Evolutionary conservation across 2,888 invertebrate genomes (phyloP).

Genomic region (Nematopogon swammerdamellus): DNA sequence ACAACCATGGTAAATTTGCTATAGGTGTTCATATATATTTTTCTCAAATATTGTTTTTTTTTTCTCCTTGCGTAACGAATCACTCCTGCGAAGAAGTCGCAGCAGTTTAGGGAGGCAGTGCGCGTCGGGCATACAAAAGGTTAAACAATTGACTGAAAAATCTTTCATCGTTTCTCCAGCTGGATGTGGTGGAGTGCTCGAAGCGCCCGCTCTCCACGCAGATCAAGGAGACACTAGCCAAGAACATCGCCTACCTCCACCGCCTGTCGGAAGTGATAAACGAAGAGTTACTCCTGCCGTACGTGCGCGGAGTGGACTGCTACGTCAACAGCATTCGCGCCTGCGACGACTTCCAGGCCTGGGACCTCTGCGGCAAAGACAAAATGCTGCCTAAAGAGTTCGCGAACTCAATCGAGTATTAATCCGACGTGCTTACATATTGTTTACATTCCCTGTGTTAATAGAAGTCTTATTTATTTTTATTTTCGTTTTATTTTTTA

Average conservation of each 20-base stretch:
- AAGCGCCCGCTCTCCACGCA: slow-evolving; percentile 35
- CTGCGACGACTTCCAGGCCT: slow-evolving; percentile 46
- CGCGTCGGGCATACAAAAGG: no score
- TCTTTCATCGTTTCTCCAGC: no score
- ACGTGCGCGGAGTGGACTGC: slow-evolving; percentile 41
- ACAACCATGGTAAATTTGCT: no score
- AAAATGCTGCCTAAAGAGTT: slow-evolving; percentile 44
- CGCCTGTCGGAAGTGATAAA: slow-evolving; percentile 41
- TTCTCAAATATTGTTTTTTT: no score
- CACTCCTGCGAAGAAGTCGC: no score
- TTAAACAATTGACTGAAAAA: no score
- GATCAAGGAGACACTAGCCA: slow-evolving; percentile 41
- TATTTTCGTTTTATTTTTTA: slow-evolving; percentile 4
- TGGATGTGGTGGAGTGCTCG: slow-evolving; percentile 41
- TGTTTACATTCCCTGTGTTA: no score
- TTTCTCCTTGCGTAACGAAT: no score
- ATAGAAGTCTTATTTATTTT: no score
- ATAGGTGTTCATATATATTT: no score
- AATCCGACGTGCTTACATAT: no score
- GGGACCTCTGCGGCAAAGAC: slow-evolving; percentile 42
- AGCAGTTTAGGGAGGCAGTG: no score
- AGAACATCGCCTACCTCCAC: slow-evolving; percentile 41
- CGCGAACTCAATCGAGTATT: slow-evolving; percentile 45
- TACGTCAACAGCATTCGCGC: slow-evolving; percentile 39
- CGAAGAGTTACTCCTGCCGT: slow-evolving; percentile 43